Percentiles rank a stretch among this genome's conserved stretches.
phyloP scores from a whole-genome alignment of 2,888 invertebrate species.

The Sclerodermus sp. region DNA sequence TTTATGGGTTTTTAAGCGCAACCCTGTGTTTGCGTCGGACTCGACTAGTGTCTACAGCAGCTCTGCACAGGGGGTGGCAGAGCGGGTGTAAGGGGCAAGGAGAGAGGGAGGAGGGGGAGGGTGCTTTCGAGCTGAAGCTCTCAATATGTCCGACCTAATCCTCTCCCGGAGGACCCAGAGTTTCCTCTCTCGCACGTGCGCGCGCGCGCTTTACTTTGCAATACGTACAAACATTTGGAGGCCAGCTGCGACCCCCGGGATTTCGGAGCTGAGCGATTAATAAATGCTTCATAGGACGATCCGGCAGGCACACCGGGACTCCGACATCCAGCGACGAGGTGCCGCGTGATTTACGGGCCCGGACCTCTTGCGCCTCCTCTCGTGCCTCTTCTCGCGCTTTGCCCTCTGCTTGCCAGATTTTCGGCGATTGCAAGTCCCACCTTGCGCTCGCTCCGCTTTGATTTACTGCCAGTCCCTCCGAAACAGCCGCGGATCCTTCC shows the following conservation, averaged over 20 bases:
- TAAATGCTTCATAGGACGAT: constrained; percentile 44
- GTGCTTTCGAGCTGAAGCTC: constrained; percentile 41
- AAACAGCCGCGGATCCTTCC: constrained; percentile 21
- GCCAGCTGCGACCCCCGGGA: constrained; percentile 49
- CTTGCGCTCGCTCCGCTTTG: constrained; percentile 24
- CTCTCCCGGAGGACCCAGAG: constrained; percentile 41
- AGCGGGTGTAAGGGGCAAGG: not conserved
- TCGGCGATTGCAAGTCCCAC: constrained; percentile 29
- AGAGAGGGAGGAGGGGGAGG: constrained; percentile 15
- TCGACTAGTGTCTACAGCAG: too few relatives aligned
- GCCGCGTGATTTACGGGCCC: constrained; percentile 33
- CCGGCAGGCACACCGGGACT: constrained; percentile 27
- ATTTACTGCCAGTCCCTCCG: constrained; percentile 27
- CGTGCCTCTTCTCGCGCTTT: constrained; percentile 20
- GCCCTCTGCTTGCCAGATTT: constrained; percentile 23
- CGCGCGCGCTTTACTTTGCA: constrained; percentile 39
- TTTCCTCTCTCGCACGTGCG: constrained; percentile 8
- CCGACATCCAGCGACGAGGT: constrained; percentile 39
- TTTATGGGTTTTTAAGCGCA: too few relatives aligned
- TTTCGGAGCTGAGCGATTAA: constrained; percentile 54
- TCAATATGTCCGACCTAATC: constrained; percentile 51
- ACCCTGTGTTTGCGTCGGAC: too few relatives aligned
- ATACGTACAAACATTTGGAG: constrained; percentile 49
- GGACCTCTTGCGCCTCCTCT: constrained; percentile 28
- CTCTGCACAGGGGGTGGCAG: not conserved